phyloP scores from a whole-genome alignment of 2,888 invertebrate genomes.

The Ommatoiulus sabulosus region DNA sequence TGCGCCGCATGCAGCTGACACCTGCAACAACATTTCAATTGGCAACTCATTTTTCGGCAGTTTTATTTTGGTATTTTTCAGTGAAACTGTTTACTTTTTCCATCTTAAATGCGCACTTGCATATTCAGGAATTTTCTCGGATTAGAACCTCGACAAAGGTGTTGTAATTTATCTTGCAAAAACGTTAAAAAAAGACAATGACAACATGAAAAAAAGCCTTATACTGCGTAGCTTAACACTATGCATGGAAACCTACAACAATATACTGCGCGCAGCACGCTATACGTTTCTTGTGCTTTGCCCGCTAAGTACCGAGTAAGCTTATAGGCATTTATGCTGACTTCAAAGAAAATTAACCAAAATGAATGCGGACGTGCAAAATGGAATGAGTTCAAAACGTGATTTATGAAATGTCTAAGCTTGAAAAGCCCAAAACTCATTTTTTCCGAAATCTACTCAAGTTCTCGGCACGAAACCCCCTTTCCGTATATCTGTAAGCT shows the following conservation, averaged over 20 bases:
- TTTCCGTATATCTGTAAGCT: not conserved
- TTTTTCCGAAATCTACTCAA: not conserved
- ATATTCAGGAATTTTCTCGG: no score
- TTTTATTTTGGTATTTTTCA: no score
- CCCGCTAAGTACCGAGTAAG: not conserved
- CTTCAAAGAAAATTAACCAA: not conserved
- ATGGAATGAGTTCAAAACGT: not conserved
- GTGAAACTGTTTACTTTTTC: no score
- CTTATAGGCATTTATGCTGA: not conserved
- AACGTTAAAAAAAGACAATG: no score
- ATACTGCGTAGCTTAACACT: not conserved
- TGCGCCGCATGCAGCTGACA: not conserved
- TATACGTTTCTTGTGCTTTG: not conserved
- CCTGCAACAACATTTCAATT: not conserved
- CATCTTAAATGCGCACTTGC: no score
- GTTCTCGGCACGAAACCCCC: conserved; percentile 2
- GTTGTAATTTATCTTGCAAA: no score
- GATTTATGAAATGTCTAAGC: conserved; percentile 16
- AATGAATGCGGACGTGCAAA: not conserved
- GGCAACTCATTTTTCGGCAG: not conserved
- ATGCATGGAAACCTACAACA: not conserved
- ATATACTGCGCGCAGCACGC: not conserved
- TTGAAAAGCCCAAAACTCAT: not conserved
- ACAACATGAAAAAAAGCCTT: not conserved
- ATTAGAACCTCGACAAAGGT: no score